phyloP scores from a whole-genome alignment of 2,797 vertebrate genomes.

The Hirundo rustica region DNA sequence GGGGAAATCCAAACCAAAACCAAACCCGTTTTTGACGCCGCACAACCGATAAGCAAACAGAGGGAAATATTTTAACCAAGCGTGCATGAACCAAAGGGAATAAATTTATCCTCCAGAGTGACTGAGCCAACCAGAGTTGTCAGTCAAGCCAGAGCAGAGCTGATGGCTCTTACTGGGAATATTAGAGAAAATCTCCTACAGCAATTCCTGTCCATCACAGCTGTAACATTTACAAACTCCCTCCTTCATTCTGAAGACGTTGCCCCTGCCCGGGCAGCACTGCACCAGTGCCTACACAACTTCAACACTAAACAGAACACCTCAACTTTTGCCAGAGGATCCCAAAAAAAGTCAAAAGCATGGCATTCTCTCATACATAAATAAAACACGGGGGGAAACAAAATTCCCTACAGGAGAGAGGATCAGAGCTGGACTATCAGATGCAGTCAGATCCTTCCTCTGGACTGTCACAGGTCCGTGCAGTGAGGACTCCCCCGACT shows the following conservation, averaged over 20 bases:
- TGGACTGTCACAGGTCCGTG: background rate
- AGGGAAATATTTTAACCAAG: background rate
- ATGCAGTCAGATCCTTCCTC: conserved; percentile 60
- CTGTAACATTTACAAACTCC: background rate
- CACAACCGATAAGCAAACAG: background rate
- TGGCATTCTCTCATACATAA: conserved; percentile 34
- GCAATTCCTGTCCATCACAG: background rate
- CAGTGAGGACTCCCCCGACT: background rate
- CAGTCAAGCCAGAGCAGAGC: conserved; percentile 9
- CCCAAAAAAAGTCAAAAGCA: background rate
- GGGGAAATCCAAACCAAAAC: background rate
- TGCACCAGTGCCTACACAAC: background rate
- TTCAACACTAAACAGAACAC: background rate
- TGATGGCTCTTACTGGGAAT: background rate
- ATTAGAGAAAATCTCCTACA: conserved; percentile 38
- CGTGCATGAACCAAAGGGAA: background rate
- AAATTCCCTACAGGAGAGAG: conserved; percentile 47
- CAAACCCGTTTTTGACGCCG: background rate
- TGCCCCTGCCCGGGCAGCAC: background rate
- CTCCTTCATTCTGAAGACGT: conserved; percentile 1
- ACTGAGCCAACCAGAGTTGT: background rate
- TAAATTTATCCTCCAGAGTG: background rate
- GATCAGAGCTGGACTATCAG: conserved; percentile 26
- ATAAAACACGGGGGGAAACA: background rate
- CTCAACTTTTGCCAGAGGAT: background rate